Conservation (phyloP, 1,140 invertebrate genomes). For the Dufourea novaeangliae region DNA sequence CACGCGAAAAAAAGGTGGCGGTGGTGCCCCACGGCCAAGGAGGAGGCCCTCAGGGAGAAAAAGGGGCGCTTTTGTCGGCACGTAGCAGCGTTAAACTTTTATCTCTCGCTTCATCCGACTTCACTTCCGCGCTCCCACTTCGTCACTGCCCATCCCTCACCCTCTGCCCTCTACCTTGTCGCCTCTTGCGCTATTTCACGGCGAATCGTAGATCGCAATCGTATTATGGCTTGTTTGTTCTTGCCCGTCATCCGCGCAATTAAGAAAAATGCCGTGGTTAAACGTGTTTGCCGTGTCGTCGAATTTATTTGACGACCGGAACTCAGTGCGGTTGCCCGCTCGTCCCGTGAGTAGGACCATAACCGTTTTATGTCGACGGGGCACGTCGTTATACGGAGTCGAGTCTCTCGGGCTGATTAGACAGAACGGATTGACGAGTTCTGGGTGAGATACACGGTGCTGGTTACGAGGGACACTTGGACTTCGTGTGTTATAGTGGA, state of each 20-base stretch:
- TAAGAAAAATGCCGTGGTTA: neutral
- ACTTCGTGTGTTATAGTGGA: too few relatives aligned
- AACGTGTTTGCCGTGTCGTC: too few relatives aligned
- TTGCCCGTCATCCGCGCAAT: slow-evolving; percentile 9
- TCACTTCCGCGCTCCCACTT: slow-evolving; percentile 44
- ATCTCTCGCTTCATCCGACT: slow-evolving; percentile 34
- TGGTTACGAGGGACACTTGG: too few relatives aligned
- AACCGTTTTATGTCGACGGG: too few relatives aligned
- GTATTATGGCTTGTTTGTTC: slow-evolving; percentile 37
- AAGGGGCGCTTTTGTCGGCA: slow-evolving; percentile 54
- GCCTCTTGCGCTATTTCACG: neutral
- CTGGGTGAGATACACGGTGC: too few relatives aligned
- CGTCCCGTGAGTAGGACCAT: too few relatives aligned
- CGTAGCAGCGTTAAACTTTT: slow-evolving; percentile 35
- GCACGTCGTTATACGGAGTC: too few relatives aligned
- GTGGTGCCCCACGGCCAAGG: neutral
- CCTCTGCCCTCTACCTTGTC: too few relatives aligned
- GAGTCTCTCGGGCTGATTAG: too few relatives aligned
- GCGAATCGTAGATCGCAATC: slow-evolving; percentile 24
- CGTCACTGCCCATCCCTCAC: too few relatives aligned
- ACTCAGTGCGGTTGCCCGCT: neutral
- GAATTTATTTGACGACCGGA: neutral
- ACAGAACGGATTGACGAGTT: too few relatives aligned
- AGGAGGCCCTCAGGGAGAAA: slow-evolving; percentile 6
- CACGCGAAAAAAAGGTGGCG: slow-evolving; percentile 30